A percentile compares a stretch with the other conserved stretches of the same genome.
phyloP scores from a whole-genome alignment of 2,888 invertebrate genomes.

The Tortrix viridana region DNA sequence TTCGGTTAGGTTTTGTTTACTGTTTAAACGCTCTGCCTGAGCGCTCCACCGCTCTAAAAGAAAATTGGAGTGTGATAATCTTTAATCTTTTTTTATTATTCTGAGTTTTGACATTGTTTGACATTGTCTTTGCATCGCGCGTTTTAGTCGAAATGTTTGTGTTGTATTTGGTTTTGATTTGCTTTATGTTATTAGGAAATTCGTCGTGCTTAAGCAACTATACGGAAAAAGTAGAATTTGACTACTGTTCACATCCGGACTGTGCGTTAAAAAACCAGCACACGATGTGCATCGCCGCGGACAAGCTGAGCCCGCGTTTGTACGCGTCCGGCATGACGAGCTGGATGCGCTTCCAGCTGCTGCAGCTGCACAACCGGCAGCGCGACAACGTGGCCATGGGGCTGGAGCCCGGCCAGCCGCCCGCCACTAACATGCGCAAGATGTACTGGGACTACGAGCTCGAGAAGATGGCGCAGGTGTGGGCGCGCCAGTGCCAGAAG shows the following conservation, averaged over 20 bases:
- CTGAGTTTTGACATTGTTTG: slow-evolving; percentile 14
- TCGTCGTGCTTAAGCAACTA: slow-evolving; percentile 46
- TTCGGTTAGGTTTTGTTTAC: too few species aligned
- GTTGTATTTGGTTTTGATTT: slow-evolving; percentile 54
- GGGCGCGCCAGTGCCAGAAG: slow-evolving; percentile 80
- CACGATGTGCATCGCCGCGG: slow-evolving; percentile 67
- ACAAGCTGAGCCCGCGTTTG: slow-evolving; percentile 66
- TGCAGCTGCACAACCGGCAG: slow-evolving; percentile 74
- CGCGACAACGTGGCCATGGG: slow-evolving; percentile 79
- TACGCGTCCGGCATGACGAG: slow-evolving; percentile 75
- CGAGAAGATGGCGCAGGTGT: slow-evolving; percentile 73
- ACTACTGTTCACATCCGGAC: slow-evolving; percentile 70
- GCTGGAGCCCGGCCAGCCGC: slow-evolving; percentile 74
- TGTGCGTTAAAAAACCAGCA: slow-evolving; percentile 75
- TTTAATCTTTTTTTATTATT: too few species aligned
- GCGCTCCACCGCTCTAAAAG: too few species aligned
- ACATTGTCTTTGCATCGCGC: neutral
- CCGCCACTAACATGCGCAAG: slow-evolving; percentile 79
- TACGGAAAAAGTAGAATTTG: slow-evolving; percentile 33
- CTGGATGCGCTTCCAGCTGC: slow-evolving; percentile 76
- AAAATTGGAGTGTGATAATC: neutral
- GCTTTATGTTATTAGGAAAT: slow-evolving; percentile 47
- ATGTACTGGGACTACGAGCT: slow-evolving; percentile 81
- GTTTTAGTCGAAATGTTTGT: slow-evolving; percentile 49
- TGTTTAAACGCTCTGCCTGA: too few species aligned